These are phyloP conservation scores for Galerucella nymphaeae DNA, from an alignment of 2,888 invertebrate genomes.

Conservation along the genomic window DNA sequence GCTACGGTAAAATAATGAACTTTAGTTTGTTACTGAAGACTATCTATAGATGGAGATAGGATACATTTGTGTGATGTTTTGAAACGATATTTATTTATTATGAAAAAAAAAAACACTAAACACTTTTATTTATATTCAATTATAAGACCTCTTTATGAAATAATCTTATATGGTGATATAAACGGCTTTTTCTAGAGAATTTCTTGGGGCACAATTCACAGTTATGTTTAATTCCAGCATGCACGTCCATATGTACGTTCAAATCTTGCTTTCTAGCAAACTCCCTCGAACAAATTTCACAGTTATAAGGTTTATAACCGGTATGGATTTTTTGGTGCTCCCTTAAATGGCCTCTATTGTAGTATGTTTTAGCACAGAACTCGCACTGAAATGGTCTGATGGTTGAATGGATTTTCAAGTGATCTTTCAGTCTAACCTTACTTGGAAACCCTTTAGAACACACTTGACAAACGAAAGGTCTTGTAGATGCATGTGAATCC, in stretches of 20 bases:
- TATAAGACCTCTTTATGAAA: neutral
- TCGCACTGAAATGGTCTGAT: conserved; percentile 27
- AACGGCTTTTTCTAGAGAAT: conserved; percentile 28
- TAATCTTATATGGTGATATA: conserved; percentile 23
- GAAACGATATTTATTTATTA: no score
- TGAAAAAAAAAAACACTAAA: no score
- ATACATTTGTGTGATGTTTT: no score
- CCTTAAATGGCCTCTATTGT: conserved; percentile 29
- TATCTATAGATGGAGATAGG: no score
- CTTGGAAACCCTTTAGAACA: conserved; percentile 25
- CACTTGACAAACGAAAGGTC: conserved; percentile 19
- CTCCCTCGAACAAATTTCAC: conserved; percentile 26
- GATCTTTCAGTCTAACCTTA: conserved; percentile 28
- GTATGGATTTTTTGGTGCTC: conserved; percentile 31
- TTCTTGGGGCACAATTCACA: conserved; percentile 22
- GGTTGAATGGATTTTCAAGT: conserved; percentile 23
- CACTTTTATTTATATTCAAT: no score
- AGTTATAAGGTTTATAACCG: conserved; percentile 22
- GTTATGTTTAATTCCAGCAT: conserved; percentile 25
- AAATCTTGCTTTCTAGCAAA: conserved; percentile 31
- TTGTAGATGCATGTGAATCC: conserved; percentile 24
- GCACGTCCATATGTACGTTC: conserved; percentile 31
- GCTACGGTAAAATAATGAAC: no score
- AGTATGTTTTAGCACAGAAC: conserved; percentile 30
- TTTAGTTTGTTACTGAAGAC: no score